Evolutionary conservation across 2,888 invertebrate species (phyloP).

Genomic region (Molanna angustata): DNA sequence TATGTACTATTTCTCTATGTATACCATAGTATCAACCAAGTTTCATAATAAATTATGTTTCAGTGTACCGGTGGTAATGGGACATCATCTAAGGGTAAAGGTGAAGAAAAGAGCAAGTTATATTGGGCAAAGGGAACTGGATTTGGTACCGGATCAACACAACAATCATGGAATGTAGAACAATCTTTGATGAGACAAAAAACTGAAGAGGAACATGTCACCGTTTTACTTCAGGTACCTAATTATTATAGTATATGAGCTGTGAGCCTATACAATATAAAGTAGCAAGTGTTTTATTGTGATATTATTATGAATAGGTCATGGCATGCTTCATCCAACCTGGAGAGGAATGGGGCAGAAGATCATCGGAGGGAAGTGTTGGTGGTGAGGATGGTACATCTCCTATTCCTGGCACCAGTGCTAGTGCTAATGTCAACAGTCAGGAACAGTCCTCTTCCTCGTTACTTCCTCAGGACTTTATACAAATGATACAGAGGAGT

Average conservation of each 20-base stretch:
- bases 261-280: neutral
- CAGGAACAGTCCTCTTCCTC: slow-evolving; percentile 26
- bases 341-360: slow-evolving; percentile 49
- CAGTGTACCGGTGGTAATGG: slow-evolving; percentile 52
- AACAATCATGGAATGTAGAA: slow-evolving; percentile 96
- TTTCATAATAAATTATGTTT: no score
- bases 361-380: slow-evolving; percentile 48
- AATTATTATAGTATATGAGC: no score
- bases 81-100: slow-evolving; percentile 48
- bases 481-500: slow-evolving; percentile 75
- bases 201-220: slow-evolving; percentile 92
- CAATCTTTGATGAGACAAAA: slow-evolving; percentile 86
- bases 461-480: slow-evolving; percentile 67
- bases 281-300: neutral
- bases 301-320: slow-evolving; percentile 52
- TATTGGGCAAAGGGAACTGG: slow-evolving; percentile 98
- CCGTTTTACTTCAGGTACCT: slow-evolving; percentile 67
- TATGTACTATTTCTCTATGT: no score
- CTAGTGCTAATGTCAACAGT: slow-evolving; percentile 32
- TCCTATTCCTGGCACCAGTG: slow-evolving; percentile 37
- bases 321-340: slow-evolving; percentile 87
- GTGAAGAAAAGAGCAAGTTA: slow-evolving; percentile 71
- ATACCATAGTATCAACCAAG: no score
- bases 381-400: slow-evolving; percentile 43
- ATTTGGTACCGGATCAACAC: slow-evolving; percentile 93